These are phyloP conservation scores for Portunus trituberculatus DNA, from an alignment of 1,140 invertebrate genomes.

Conservation along the genomic window DNA sequence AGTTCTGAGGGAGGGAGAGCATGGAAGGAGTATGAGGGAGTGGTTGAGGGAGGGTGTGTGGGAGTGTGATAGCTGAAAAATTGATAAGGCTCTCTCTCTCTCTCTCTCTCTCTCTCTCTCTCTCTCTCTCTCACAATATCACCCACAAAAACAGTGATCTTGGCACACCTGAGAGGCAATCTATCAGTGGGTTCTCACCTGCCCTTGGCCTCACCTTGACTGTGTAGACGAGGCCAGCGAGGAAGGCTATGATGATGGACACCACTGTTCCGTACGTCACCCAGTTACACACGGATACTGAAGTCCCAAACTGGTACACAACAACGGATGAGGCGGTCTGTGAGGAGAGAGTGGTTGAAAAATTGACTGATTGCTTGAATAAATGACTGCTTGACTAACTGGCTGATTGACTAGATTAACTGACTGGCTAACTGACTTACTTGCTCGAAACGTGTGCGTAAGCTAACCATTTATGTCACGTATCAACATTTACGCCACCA, in stretches of 20 bases:
- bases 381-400: too few species aligned
- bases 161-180: too few species aligned
- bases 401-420: too few species aligned
- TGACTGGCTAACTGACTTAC: too few species aligned
- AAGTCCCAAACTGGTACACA: conserved; percentile 65
- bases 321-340: conserved; percentile 52
- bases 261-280: conserved; percentile 64
- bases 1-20: not conserved
- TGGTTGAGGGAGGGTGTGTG: not conserved
- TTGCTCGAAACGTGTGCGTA: too few species aligned
- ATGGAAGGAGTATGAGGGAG: not conserved
- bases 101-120: not conserved
- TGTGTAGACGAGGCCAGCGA: conserved; percentile 45
- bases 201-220: conserved; percentile 49
- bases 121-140: too few species aligned
- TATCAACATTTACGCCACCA: too few species aligned
- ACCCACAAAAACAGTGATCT: too few species aligned
- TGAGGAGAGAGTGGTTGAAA: not conserved
- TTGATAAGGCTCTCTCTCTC: not conserved
- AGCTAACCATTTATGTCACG: too few species aligned
- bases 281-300: conserved; percentile 63
- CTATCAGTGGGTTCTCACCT: not conserved
- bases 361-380: not conserved
- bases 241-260: conserved; percentile 28
- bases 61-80: not conserved